Base-by-base conservation (phyloP, 2,888 invertebrate genomes). In the Hirtodrosophila cameraria region DNA sequence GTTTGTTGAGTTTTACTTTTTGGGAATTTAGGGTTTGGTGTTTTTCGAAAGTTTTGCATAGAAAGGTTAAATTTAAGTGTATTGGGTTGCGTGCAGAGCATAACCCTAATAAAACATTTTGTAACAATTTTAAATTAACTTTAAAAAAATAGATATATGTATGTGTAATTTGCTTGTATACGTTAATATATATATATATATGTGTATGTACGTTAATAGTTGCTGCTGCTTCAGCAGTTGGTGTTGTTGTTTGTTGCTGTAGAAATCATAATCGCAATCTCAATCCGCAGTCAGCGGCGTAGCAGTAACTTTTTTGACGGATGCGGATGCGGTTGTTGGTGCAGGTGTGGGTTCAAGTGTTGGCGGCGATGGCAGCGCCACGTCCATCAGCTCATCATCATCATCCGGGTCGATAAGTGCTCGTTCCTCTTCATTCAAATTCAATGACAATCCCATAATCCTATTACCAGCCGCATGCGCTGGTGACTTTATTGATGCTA, bases 241-340 rank as follows among this genome's bases (percentile, higher is more conserved):
- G 48, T 59, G 18, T 30, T 50, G 39, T 49, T 57, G 45, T 25
- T 27, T 58, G 18, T 39, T 76, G 28, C 27, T 52, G 39, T 41
- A 28, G 39, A 49, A 38, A 20, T 68, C 36, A 23, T 50, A 38
- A 11, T 43, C 27, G 27, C 20, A 39, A 35, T 12, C 27, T 87
- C 87, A 87, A 75, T 88, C 87, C 36, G 86, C 76, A 28, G 59
- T 70, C 25, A 86, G 41, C 7, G 80, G 83, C 58, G 86, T 41
- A 1, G 60, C 70, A 11, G 54, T 63, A 3, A 27, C 50, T 55
- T 86, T 81, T 55, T 88, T 87, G 58, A 49, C 41, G 2, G 54
- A 30, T 7, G 12, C 39, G 7, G 58, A n/a, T 8, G 46, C 41
- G 2, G 54, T 30, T 7, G 12, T 36, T 8, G 58, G 12, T 9